phyloP scores from a whole-genome alignment of 2,113 vertebrate genomes.

The Anarrhichthys ocellatus region DNA sequence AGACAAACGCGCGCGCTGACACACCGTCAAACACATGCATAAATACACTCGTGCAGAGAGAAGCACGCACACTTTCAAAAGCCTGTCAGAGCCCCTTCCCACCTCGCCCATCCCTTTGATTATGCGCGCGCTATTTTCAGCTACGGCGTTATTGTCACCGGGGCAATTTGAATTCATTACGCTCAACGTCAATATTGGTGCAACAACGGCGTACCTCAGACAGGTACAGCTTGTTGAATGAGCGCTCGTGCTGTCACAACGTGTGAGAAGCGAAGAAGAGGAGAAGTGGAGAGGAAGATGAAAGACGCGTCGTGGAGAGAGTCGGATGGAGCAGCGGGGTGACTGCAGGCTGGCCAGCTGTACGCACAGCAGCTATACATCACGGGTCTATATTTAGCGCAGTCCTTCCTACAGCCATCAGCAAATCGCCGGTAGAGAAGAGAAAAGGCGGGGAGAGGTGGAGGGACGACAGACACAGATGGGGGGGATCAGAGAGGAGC shows the following conservation, averaged over 20 bases:
- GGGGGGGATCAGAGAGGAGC: background rate
- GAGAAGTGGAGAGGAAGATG: constrained; percentile 47
- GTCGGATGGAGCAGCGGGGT: constrained; percentile 44
- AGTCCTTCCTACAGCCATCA: constrained; percentile 68
- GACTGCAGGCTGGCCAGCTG: constrained; percentile 50
- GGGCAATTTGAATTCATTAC: constrained; percentile 79
- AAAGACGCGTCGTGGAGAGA: constrained; percentile 52
- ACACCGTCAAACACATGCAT: constrained; percentile 37
- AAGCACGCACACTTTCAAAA: constrained; percentile 68
- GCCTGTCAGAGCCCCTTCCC: constrained; percentile 54
- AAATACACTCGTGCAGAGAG: constrained; percentile 20
- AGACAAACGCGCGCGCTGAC: constrained; percentile 41
- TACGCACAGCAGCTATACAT: constrained; percentile 55
- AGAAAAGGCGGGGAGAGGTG: constrained; percentile 26
- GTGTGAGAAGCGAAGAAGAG: constrained; percentile 29
- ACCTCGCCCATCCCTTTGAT: constrained; percentile 69
- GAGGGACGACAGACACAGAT: constrained; percentile 14
- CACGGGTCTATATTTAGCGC: constrained; percentile 75
- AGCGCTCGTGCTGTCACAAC: constrained; percentile 60
- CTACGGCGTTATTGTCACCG: constrained; percentile 45
- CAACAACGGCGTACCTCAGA: constrained; percentile 54
- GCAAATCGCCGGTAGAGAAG: constrained; percentile 51
- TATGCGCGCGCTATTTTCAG: constrained; percentile 64
- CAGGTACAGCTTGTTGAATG: constrained; percentile 80
- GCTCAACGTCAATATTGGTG: constrained; percentile 78